Conservation (phyloP, 2,113 vertebrate species). For the Engystomops pustulosus region DNA sequence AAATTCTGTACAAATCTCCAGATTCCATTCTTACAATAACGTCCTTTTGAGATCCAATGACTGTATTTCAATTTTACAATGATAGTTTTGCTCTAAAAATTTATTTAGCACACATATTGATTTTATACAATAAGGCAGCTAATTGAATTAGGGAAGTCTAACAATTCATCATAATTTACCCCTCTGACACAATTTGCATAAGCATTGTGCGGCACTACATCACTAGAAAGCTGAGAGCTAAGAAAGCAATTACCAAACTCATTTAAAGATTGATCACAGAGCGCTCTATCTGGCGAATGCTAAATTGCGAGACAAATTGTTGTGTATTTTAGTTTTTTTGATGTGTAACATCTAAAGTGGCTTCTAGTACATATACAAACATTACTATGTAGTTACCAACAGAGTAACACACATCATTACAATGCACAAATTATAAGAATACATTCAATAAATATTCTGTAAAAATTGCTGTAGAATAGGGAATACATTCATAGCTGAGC, state of each 20-base stretch:
- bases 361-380: not conserved
- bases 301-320: slow-evolving; percentile 20
- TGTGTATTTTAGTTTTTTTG: slow-evolving; percentile 20
- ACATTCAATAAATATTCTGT: not conserved
- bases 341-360: not conserved
- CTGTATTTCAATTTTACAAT: slow-evolving; percentile 36
- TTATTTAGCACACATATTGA: slow-evolving; percentile 25
- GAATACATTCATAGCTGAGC: too few relatives aligned
- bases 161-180: slow-evolving; percentile 41
- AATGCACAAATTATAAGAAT: not conserved
- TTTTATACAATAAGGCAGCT: slow-evolving; percentile 32
- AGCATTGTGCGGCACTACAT: slow-evolving; percentile 28
- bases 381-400: not conserved
- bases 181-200: slow-evolving; percentile 25
- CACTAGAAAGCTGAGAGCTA: slow-evolving; percentile 21
- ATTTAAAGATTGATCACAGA: slow-evolving; percentile 42
- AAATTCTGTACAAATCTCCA: not conserved
- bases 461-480: not conserved
- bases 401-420: not conserved
- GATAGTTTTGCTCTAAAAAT: slow-evolving; percentile 22
- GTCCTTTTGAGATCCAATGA: slow-evolving; percentile 15
- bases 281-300: not conserved
- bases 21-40: not conserved
- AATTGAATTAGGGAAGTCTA: slow-evolving; percentile 33
- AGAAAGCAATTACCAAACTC: slow-evolving; percentile 36